phyloP scores from a whole-genome alignment of 2,113 vertebrate genomes.

The Ranitomeya imitator region DNA sequence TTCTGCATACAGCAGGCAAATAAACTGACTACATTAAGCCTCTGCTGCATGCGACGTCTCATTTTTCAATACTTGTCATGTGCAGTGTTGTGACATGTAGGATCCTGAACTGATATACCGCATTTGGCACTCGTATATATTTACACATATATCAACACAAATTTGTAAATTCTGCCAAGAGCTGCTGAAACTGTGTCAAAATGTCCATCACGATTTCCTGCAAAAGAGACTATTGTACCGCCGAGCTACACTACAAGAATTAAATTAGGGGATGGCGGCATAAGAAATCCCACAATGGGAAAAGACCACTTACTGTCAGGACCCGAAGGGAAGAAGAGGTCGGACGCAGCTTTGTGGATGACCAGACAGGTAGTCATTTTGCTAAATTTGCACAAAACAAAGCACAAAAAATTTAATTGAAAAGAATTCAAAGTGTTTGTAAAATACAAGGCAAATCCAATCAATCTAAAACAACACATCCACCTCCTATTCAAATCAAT shows the following conservation, averaged over 20 bases:
- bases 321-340: too few relatives aligned
- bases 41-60: neutral
- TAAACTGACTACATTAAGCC: neutral
- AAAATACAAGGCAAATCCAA: too few relatives aligned
- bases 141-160: constrained; percentile 23
- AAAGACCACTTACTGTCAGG: neutral
- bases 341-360: too few relatives aligned
- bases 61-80: constrained; percentile 9
- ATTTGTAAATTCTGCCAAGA: constrained; percentile 17
- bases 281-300: neutral
- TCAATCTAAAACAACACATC: too few relatives aligned
- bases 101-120: constrained; percentile 4
- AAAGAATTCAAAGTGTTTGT: too few relatives aligned
- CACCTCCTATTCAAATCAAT: too few relatives aligned
- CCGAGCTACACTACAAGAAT: neutral
- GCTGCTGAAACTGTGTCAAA: constrained; percentile 10
- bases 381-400: too few relatives aligned
- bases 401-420: too few relatives aligned
- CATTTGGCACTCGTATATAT: constrained; percentile 20
- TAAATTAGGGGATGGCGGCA: neutral
- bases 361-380: too few relatives aligned
- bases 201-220: neutral
- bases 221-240: neutral
- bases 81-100: constrained; percentile 8
- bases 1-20: neutral